These are phyloP conservation scores for Rhynchotus rufescens DNA, from an alignment of 2,797 vertebrate genomes.

Conservation along the genomic window DNA sequence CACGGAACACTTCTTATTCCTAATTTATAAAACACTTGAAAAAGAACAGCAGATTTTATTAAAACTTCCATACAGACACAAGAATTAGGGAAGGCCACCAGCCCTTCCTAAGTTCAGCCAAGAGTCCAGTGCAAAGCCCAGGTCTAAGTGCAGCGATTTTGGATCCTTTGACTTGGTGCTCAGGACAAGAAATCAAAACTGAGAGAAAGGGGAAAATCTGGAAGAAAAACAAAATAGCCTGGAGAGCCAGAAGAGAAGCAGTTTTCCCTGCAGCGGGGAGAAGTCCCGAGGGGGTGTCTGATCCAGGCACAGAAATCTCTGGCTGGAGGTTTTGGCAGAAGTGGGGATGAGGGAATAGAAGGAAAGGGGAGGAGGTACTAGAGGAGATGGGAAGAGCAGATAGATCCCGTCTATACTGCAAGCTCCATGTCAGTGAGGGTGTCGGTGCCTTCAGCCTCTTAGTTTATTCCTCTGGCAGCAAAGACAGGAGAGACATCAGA, in stretches of 20 bases:
- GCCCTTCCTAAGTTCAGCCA: no score
- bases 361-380: not conserved
- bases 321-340: not conserved
- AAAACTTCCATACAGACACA: not conserved
- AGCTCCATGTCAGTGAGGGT: not conserved
- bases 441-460: not conserved
- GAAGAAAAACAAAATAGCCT: not conserved
- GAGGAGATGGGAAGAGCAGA: not conserved
- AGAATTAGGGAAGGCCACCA: not conserved
- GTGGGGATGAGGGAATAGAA: not conserved
- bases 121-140: not conserved
- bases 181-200: not conserved
- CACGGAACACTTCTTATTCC: not conserved
- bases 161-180: not conserved
- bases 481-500: not conserved
- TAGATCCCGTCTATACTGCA: not conserved
- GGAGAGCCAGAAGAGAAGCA: not conserved
- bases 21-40: not conserved
- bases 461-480: not conserved
- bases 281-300: not conserved
- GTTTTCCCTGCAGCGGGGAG: not conserved
- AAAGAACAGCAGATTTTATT: not conserved
- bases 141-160: not conserved
- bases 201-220: not conserved
- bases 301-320: not conserved